Base-by-base conservation (phyloP, 2,113 vertebrate species). In the Sceloporus undulatus region DNA sequence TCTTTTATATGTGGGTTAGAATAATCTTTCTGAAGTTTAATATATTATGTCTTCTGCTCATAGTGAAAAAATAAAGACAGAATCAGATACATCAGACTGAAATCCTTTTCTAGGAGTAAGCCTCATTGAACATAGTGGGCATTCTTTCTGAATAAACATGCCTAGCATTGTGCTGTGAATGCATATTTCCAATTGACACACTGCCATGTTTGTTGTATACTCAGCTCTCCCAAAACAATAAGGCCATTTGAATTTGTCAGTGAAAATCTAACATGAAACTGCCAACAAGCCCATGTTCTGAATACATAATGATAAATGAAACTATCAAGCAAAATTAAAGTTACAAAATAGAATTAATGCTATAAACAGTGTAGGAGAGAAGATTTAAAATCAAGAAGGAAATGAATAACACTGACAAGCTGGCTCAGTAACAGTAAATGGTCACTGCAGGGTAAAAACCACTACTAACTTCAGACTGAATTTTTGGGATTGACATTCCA, bases 381-480 rank as follows among this genome's bases (percentile, higher is more conserved):
- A 90, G 88, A 89, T 92, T 90, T 85, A 91, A 87, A 81, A 91
- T 87, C 73, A 84, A 88, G 85, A 91, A 84, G 88, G 6, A 74
- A 38, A 56, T 42, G 40, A 21, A 76, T 62, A 62, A 62, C 59
- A 21, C 6, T 76, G 38, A 42, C 3, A 18, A 40, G 4, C 74
- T 75, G 87, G 90, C 86, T 85, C 91, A 91, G 42, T 56, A 48
- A 48, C 89, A 48, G 1, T 52, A 27, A 89, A 0, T 34, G 0
- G 34, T 38, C 62, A n/a, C 90, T 81, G 83, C 86, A 73, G 59
- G 85, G 82, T 91, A 94, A 92, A 85, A 86, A 91, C 90, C 93
- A 89, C 91, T 92, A 87, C 87, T 90, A 86, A 79, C 91, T 90
- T 86, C 89, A 77, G 88, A 92, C 94, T 92, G 91, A 91, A 81